These are phyloP conservation scores for Enchytraeus crypticus DNA, from an alignment of 2,888 invertebrate genomes.

Conservation along the genomic window DNA sequence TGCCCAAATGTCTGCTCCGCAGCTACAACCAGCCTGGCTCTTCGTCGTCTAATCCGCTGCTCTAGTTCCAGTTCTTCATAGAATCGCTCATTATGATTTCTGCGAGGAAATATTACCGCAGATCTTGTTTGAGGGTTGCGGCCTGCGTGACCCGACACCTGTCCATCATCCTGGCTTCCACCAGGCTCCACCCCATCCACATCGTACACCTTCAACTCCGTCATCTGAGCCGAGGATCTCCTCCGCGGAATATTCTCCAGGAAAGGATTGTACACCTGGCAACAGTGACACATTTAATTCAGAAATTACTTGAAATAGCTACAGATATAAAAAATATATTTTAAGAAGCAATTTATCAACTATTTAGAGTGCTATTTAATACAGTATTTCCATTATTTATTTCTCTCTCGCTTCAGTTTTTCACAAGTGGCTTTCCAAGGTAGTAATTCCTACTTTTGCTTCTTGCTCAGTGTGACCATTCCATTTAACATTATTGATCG, in stretches of 20 bases:
- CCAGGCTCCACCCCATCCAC: constrained; percentile 61
- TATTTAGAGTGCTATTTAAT: too few species aligned
- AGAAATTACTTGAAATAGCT: constrained; percentile 86
- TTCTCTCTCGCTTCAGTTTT: too few species aligned
- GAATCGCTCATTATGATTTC: constrained; percentile 82
- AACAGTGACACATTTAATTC: constrained; percentile 89
- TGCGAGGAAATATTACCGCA: not conserved
- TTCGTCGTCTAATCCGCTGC: constrained; percentile 77
- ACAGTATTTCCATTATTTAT: too few species aligned
- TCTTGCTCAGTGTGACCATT: too few species aligned
- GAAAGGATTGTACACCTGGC: constrained; percentile 90
- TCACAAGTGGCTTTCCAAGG: too few species aligned
- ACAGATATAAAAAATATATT: too few species aligned
- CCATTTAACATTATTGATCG: too few species aligned
- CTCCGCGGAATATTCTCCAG: constrained; percentile 36
- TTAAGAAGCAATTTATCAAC: too few species aligned
- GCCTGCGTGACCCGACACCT: too few species aligned
- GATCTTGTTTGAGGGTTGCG: too few species aligned
- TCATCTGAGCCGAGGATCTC: constrained; percentile 33
- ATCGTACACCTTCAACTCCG: constrained; percentile 79
- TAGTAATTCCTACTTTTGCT: too few species aligned
- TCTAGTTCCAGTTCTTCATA: constrained; percentile 97
- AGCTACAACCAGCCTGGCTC: constrained; percentile 79
- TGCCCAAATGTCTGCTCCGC: constrained; percentile 97
- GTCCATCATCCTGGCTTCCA: too few species aligned